phyloP scores from a whole-genome alignment of 2,888 invertebrate species.

The Himalopsyche anomala region DNA sequence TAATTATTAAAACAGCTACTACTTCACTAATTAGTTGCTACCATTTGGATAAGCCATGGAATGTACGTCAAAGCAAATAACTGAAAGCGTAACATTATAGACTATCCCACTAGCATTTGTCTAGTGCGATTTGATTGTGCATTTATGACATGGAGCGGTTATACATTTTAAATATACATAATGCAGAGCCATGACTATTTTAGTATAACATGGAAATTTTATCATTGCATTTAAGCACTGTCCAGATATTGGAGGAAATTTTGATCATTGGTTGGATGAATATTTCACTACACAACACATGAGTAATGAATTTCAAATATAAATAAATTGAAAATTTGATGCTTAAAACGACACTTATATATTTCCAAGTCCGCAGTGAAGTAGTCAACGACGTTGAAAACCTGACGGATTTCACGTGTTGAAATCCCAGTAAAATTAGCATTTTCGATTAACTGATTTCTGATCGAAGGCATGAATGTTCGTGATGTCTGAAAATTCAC shows the following conservation, averaged over 20 bases:
- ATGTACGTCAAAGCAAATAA: not conserved
- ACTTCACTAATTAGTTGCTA: not conserved
- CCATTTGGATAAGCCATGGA: not conserved
- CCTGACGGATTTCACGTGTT: no score
- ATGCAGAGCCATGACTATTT: not conserved
- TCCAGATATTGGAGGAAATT: not conserved
- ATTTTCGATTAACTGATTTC: no score
- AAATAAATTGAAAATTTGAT: no score
- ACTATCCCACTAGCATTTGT: not conserved
- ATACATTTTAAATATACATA: not conserved
- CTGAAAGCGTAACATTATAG: not conserved
- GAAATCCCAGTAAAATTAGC: no score
- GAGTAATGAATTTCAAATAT: no score
- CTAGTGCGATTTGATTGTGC: not conserved
- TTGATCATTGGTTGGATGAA: no score
- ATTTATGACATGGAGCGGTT: not conserved
- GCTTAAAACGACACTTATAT: no score
- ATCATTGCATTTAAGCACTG: not conserved
- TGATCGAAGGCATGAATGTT: no score
- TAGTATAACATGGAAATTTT: not conserved
- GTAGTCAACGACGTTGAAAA: no score
- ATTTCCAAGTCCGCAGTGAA: no score
- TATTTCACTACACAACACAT: no score
- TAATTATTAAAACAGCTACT: not conserved
- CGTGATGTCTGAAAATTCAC: no score